Base-by-base conservation (phyloP, 2,888 invertebrate genomes). In the Leptinotarsa juncta region DNA sequence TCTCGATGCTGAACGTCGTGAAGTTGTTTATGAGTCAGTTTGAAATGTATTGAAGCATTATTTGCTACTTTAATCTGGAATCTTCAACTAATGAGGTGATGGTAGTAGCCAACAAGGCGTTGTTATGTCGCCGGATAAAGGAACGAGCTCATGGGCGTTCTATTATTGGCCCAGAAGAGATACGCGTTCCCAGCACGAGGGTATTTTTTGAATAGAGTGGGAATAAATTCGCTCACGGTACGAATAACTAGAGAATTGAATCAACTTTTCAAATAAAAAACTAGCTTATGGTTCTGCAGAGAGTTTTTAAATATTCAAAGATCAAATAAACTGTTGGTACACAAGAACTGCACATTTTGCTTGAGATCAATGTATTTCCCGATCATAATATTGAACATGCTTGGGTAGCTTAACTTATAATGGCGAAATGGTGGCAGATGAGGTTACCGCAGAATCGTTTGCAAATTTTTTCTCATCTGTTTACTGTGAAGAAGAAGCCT, bases 71-170 rank as follows among this genome's bases (percentile, higher is more conserved):
- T 75, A 79, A 79, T 77, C 79, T 73, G 67, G 70, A 73, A 79
- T 79, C 79, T 74, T 67, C 79, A 73, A 74, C 76, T 79, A 79
- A 79, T 79, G 79, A 77, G 79, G 77, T 77, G 78, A 76, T 71
- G 75, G 72, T 75, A 66, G 69, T 70, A 67, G 70, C 74, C 70
- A 71, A 72, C 68, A 71, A 78, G 75, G 78, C 78, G 78, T 76
- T 73, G 76, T 75, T 69, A 67, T 72, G 74, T 73, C 75, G 73
- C 57, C 48, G 57, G 55, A 57, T 57, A 57, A 49, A 69, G 48
- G 23, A 42, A 62, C 62, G 69, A 57, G 57, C 69, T 7, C 42
- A 62, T 62, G 57, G 57, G 69, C 69, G 69, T 55, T 32, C 48
- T 57, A 15, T 69, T 69, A 69, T 69, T 69, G 69, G 69, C 48